phyloP scores from a whole-genome alignment of 2,113 vertebrate species.

The Triplophysa rosa region DNA sequence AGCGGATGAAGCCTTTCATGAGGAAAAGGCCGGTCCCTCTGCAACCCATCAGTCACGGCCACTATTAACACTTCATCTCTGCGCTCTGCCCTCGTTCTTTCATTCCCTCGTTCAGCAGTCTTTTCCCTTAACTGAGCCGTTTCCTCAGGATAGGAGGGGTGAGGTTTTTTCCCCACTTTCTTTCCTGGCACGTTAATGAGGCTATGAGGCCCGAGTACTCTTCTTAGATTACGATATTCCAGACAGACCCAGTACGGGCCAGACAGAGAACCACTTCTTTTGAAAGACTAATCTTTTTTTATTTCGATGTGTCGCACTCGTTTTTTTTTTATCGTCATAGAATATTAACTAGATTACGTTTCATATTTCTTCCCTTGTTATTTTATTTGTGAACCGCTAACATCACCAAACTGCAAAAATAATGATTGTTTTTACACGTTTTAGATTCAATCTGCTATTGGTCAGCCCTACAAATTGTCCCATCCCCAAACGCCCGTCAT shows the following conservation, averaged over 20 bases:
- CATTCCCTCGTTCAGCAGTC: slow-evolving; percentile 33
- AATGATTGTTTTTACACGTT: background rate
- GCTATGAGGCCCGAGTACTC: slow-evolving; percentile 25
- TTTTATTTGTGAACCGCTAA: too few species aligned
- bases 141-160: slow-evolving; percentile 65
- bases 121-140: slow-evolving; percentile 47
- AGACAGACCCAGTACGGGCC: slow-evolving; percentile 36
- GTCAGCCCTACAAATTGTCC: background rate
- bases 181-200: slow-evolving; percentile 41
- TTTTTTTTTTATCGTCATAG: background rate
- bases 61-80: slow-evolving; percentile 66
- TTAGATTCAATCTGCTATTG: background rate
- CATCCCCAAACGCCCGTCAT: background rate
- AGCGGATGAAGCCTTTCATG: slow-evolving; percentile 54
- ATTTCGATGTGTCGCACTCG: background rate
- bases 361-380: background rate
- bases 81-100: slow-evolving; percentile 28
- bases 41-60: slow-evolving; percentile 56
- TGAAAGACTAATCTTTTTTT: background rate
- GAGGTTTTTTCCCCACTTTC: slow-evolving; percentile 34
- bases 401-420: background rate
- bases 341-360: too few species aligned
- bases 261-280: background rate
- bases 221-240: slow-evolving; percentile 43
- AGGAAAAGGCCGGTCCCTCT: slow-evolving; percentile 55